Evolutionary conservation across 64 coral and sea anemone genomes (phyloP).

Genomic region (Porites australiensis): DNA sequence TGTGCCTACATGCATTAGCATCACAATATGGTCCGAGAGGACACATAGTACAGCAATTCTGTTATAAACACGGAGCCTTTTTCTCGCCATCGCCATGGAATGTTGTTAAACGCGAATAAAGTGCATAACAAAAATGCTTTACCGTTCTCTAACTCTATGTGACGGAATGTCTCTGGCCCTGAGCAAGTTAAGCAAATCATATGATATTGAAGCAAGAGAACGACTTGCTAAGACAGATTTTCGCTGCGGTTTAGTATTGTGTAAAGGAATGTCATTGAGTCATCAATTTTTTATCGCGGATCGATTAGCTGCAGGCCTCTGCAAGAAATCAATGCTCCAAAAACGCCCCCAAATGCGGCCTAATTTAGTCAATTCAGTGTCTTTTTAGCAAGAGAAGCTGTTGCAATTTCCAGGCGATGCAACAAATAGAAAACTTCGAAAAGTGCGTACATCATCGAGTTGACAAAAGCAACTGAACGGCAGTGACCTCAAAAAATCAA

Average conservation of each 20-base stretch:
- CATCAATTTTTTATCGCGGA: conserved; percentile 1
- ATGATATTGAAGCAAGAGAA: conserved; percentile 1
- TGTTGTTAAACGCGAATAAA: background rate
- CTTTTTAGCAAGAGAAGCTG: too few relatives aligned
- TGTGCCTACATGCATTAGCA: conserved; percentile 38
- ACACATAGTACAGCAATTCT: background rate
- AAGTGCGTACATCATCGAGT: too few relatives aligned
- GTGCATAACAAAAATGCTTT: background rate
- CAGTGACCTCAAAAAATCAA: background rate
- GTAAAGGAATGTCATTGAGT: conserved; percentile 54
- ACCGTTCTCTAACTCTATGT: background rate
- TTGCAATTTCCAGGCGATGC: too few relatives aligned
- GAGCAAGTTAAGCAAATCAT: background rate
- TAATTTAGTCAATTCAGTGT: too few relatives aligned
- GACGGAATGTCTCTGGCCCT: conserved; percentile 22
- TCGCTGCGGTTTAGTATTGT: conserved; percentile 48
- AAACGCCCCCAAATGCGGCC: too few relatives aligned
- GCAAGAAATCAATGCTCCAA: background rate
- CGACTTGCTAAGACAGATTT: background rate
- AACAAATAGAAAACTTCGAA: too few relatives aligned
- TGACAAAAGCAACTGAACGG: background rate
- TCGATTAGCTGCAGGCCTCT: background rate
- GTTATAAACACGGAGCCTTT: background rate
- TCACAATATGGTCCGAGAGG: conserved; percentile 40
- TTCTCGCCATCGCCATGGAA: background rate